Base-by-base conservation (phyloP, 2,888 invertebrate genomes). In the Patella depressa region DNA sequence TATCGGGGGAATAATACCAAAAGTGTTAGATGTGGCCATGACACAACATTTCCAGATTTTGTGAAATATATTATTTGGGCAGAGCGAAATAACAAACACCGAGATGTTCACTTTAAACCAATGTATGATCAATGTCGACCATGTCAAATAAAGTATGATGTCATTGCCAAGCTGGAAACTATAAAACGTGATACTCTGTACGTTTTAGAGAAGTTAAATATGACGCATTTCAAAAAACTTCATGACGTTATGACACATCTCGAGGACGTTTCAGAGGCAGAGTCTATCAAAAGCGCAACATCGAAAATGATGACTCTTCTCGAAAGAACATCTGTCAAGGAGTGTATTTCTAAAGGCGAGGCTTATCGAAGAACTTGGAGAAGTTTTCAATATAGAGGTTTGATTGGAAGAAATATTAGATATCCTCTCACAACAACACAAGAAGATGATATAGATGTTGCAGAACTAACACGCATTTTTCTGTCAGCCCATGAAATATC, bases 341-440 rank as follows among this genome's bases (percentile, higher is more conserved):
- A 77, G 53, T 83, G 85, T 70, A 84, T 85, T 74, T 55, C 83
- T 1, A 78, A 77, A 71, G 53, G 78, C 19, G 80, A 80, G 29
- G 84, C 82, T 3, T 71, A 82, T 11, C 12, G 75, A n/a, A 53
- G 85, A 45, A 81, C 82, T 0, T 88, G 88, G 88, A 78, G 81
- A 71, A 83, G 83, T 71, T 72, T 87, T 53, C 87, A 88, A 77
- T 85, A 86, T 7, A 77, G 84, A 55, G 88, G 88, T 5, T 59
- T 85, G 9, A 72, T 88, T 11, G 79, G 83, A 1, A 84, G 82
- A 74, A 45, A 81, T 55, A 55, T 72, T 0, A 53, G 77, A 3
- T 73, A 85, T 29, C 86, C 87, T 4, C 77, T 81, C 75, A 78
- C 75, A 19, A 65, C 73, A 11, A 59, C 75, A 11, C 73, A 71